phyloP scores from a whole-genome alignment of 1,140 invertebrate genomes.

The Ceratina australensis region DNA sequence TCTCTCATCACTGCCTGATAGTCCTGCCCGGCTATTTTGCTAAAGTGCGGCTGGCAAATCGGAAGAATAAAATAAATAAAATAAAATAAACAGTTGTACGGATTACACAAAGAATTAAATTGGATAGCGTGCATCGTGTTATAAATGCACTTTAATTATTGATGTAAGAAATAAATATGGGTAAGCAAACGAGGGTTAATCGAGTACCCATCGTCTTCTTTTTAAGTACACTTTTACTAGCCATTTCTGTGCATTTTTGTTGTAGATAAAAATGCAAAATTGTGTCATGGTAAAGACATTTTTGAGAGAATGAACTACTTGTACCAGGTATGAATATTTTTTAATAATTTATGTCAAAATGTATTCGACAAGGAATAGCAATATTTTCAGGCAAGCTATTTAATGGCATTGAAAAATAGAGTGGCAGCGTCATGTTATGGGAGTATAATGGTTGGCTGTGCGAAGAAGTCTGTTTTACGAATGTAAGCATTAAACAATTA shows the following conservation, averaged over 20 bases:
- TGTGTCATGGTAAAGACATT: constrained; percentile 74
- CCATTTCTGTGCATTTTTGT: neutral
- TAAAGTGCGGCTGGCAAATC: too few relatives aligned
- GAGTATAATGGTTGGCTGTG: constrained; percentile 71
- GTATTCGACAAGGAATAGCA: neutral
- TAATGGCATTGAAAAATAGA: constrained; percentile 65
- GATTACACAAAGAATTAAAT: too few relatives aligned
- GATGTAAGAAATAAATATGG: too few relatives aligned
- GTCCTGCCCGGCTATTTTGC: too few relatives aligned
- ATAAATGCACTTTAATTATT: too few relatives aligned
- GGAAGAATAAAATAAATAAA: too few relatives aligned
- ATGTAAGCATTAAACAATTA: constrained; percentile 74
- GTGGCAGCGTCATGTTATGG: constrained; percentile 69
- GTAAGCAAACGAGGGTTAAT: too few relatives aligned
- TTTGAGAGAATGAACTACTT: constrained; percentile 77
- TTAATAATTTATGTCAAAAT: constrained; percentile 7
- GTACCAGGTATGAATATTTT: constrained; percentile 69
- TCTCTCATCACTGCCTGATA: too few relatives aligned
- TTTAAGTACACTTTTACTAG: too few relatives aligned
- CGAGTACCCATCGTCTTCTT: too few relatives aligned
- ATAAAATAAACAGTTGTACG: too few relatives aligned
- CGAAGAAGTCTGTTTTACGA: constrained; percentile 73
- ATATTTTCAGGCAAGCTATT: constrained; percentile 68
- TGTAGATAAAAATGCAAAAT: constrained; percentile 58
- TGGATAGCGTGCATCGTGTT: too few relatives aligned